phyloP scores from a whole-genome alignment of 2,113 vertebrate species.

The Peromyscus maniculatus region DNA sequence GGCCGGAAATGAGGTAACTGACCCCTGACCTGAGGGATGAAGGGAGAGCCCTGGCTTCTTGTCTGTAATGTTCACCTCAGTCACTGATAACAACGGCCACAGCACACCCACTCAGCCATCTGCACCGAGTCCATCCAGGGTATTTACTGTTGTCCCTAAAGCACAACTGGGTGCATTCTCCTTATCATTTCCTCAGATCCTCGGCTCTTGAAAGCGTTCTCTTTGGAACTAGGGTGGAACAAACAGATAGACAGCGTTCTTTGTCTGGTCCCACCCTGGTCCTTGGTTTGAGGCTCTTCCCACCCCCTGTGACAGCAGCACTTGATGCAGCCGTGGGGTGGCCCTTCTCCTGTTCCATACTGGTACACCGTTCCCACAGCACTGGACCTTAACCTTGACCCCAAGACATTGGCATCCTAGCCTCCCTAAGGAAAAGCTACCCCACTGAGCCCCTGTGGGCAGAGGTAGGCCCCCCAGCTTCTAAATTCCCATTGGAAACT shows the following conservation, averaged over 20 bases:
- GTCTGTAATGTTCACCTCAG: fast-evolving
- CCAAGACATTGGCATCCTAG: not conserved
- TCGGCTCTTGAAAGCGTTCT: not conserved
- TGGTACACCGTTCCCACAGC: not conserved
- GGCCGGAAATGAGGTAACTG: not conserved
- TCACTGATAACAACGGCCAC: not conserved
- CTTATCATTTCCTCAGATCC: not conserved
- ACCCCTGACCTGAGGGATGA: not conserved
- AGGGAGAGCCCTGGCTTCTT: not conserved
- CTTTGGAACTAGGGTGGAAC: not conserved
- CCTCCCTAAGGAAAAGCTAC: not conserved
- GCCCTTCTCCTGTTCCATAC: not conserved
- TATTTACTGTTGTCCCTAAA: not conserved
- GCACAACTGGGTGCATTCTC: not conserved
- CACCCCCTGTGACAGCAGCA: not conserved
- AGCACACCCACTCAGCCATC: no score
- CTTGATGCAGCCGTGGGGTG: not conserved
- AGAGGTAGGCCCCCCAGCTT: not conserved
- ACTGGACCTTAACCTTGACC: not conserved
- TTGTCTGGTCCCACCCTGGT: not conserved
- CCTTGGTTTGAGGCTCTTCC: not conserved
- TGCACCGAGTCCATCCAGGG: not conserved
- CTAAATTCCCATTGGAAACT: no score
- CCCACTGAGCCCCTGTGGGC: not conserved
- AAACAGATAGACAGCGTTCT: not conserved